A percentile compares a stretch with the other conserved stretches of the same genome.
Evolutionary conservation across 2,113 vertebrate genomes (phyloP).

Genomic region (Larimichthys polyactis): DNA sequence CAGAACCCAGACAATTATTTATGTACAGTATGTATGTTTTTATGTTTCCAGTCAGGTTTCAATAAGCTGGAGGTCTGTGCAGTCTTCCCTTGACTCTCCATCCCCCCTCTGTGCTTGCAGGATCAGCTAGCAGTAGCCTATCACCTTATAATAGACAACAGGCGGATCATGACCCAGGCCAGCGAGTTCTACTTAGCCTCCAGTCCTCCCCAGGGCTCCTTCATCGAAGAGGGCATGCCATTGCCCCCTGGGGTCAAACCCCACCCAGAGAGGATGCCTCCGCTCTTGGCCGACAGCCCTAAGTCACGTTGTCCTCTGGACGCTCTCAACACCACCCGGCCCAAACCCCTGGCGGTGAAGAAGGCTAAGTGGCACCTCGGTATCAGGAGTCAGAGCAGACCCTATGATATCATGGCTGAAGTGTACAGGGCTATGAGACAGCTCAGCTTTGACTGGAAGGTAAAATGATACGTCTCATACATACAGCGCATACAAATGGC

Average conservation of each 20-base stretch:
- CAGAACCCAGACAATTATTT: not conserved
- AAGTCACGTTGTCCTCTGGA: slow-evolving; percentile 94
- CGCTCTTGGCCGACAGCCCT: slow-evolving; percentile 94
- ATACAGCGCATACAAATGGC: not conserved
- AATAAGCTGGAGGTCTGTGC: not conserved
- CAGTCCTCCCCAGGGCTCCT: slow-evolving; percentile 94
- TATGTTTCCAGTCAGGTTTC: not conserved
- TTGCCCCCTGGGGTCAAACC: slow-evolving; percentile 94
- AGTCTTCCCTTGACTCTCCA: accelerated
- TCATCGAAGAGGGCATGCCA: slow-evolving; percentile 95
- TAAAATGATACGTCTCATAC: slow-evolving; percentile 50
- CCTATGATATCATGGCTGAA: slow-evolving; percentile 98
- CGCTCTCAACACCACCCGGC: slow-evolving; percentile 97
- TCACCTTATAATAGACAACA: slow-evolving; percentile 97
- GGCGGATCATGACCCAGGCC: slow-evolving; percentile 99
- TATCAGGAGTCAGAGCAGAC: slow-evolving; percentile 97
- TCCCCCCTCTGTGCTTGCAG: slow-evolving; percentile 72
- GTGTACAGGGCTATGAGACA: slow-evolving; percentile 98
- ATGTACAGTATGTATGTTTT: not conserved
- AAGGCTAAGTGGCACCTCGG: slow-evolving; percentile 99
- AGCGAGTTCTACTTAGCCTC: slow-evolving; percentile 99
- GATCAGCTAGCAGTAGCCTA: slow-evolving; percentile 98
- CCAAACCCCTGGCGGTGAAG: slow-evolving; percentile 95
- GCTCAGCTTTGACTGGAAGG: slow-evolving; percentile 98
- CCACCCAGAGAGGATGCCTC: slow-evolving; percentile 97